Base-by-base conservation (phyloP, 2,113 vertebrate species). In the Odontophorus gujanensis region DNA sequence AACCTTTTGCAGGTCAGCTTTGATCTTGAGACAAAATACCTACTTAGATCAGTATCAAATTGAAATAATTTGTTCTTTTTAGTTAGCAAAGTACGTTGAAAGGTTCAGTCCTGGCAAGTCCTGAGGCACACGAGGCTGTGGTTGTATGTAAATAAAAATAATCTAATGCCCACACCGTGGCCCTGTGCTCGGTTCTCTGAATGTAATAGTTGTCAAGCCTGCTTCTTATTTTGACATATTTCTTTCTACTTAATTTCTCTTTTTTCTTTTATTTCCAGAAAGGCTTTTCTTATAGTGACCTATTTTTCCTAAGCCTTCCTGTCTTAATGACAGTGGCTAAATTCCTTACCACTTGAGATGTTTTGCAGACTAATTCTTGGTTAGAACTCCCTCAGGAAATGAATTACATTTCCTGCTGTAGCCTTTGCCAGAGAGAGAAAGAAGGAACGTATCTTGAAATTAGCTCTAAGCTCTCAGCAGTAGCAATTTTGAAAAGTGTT, bases 241-340 rank as follows among this genome's bases (percentile, higher is more conserved):
- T 76, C 5, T 42, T 72, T 28, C 47, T 63, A 12, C 25, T 76
- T 76, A 66, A 62, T 92, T 73, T 89, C 3, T 14, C 25, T 18
- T 79, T 77, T 16, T 50, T 11, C 18, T 74, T 59, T 81, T 75
- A 50, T 79, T 71, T 48, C 42, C 1, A 2, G 55, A 85, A 90
- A 42, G 47, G 14, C 63, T 87, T 71, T 88, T 90, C 82, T 81
- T 32, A 66, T 19, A 72, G 68, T 81, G 17, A 57, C n/a, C 7
- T 77, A 3, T 57, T 94, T 90, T 82, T 73, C 42, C 62, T 74
- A 87, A 80, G 59, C 76, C 75, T 94, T 85, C n/a, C 67, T 88
- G 82, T 55, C 50, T 85, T 85, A 55, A 58, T 13, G 81, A 6
- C 42, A 77, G 42, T 28, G 5, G 14, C 4, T 77, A 58, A 69